Base-by-base conservation (phyloP, 2,888 invertebrate genomes). In the Stictocephala bisonia region DNA sequence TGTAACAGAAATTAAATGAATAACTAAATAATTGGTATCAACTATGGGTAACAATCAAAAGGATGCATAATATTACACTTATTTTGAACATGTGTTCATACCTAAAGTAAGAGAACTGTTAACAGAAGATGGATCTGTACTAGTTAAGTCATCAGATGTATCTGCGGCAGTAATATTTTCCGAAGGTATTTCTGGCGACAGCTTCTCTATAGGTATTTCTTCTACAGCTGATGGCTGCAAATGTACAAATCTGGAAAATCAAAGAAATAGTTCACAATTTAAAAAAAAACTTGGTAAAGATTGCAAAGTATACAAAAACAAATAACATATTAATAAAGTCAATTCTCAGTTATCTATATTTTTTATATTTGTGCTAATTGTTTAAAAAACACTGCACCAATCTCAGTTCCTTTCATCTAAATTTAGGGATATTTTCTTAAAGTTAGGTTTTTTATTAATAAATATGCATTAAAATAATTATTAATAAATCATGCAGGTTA, bases 231-330 rank as follows among this genome's bases (percentile, higher is more conserved):
- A 73, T 11, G 73, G 73, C 24, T 73, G 70, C 18, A 73, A 51
- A 51, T 70, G 58, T 82, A 77, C 79, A 77, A 78, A 79, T 69
- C 79, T 80, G 72, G 48, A 60, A 51, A 68, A 60, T 72, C 66
- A 31, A 71, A 71, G 72, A 69, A 3, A 64, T 64, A 66, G 24
- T 27, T 35, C 58, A 58, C 11, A 64, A 69, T 48, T 15, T 40
- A 9, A 11, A 40, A 41, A 53, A 2, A 60, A 53, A 35, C 22
- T 29, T 35, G 13, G 13, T 35, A 9, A 35, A 6, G 7, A 35
- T 35, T 35, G 6, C 6, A 35, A 35, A 13, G 35, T 6, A 35
- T 13, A 35, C 11, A 9, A 35, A 35, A 35, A 35, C 35, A 35
- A 35, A 13, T 13, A 35, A 13, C 11, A 9, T 9, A 35, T 35